These are phyloP conservation scores for Dendrocopos noguchii DNA, from an alignment of 2,113 vertebrate genomes.

Conservation along the genomic window DNA sequence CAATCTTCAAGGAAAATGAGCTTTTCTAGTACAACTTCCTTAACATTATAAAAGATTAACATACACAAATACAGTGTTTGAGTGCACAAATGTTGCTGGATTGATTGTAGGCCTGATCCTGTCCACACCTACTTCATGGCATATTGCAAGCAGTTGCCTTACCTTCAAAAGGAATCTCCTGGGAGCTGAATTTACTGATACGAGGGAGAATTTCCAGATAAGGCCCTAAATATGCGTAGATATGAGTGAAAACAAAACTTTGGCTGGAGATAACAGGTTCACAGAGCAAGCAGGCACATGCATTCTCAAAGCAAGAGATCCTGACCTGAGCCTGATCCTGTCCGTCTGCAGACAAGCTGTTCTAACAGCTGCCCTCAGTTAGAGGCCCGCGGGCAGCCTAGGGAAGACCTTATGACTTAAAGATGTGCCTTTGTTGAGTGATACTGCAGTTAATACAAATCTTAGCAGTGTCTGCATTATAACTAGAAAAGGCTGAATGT, in stretches of 20 bases:
- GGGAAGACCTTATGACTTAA: not conserved
- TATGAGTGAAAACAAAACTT: not conserved
- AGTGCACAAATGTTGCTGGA: not conserved
- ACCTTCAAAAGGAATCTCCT: not conserved
- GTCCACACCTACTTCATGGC: not conserved
- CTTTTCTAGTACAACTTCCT: conserved; percentile 25
- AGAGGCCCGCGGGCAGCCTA: not conserved
- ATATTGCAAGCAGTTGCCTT: not conserved
- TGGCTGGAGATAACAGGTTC: not conserved
- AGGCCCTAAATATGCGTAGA: not conserved
- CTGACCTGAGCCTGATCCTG: not conserved
- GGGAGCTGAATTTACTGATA: not conserved
- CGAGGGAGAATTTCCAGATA: not conserved
- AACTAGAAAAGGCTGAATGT: not conserved
- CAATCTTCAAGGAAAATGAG: conserved; percentile 32
- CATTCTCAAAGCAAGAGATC: not conserved
- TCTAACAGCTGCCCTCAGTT: not conserved
- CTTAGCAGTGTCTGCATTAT: not conserved
- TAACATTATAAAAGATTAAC: not conserved
- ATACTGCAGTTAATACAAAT: not conserved
- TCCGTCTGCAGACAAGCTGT: not conserved
- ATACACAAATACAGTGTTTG: not conserved
- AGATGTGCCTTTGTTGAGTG: not conserved
- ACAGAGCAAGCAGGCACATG: not conserved
- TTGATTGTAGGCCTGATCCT: not conserved